phyloP scores from a whole-genome alignment of 2,888 invertebrate species.

The Parelbella ahira region DNA sequence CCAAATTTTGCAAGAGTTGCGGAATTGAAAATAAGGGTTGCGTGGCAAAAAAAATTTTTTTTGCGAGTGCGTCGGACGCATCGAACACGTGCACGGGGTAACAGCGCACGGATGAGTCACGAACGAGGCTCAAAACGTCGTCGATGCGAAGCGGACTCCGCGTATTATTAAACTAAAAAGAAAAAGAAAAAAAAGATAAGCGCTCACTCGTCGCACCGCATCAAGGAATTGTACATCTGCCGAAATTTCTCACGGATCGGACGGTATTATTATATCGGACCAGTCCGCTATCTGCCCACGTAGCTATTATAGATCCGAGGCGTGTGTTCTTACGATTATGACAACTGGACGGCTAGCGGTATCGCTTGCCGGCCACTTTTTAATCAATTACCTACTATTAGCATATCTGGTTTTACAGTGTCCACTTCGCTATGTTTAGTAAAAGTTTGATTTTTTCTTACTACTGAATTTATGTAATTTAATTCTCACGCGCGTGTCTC shows the following conservation, averaged over 20 bases:
- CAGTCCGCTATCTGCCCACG: conserved; percentile 59
- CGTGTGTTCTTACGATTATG: conserved; percentile 57
- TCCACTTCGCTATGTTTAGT: conserved; percentile 23
- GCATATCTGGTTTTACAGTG: conserved; percentile 57
- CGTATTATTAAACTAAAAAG: conserved; percentile 67
- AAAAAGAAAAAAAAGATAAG: conserved; percentile 68
- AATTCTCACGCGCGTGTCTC: conserved; percentile 10
- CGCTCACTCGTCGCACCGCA: conserved; percentile 71
- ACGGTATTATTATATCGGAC: conserved; percentile 71
- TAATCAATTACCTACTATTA: conserved; percentile 64
- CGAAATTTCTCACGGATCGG: conserved; percentile 79
- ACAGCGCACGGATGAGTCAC: conserved; percentile 74
- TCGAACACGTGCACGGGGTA: conserved; percentile 70
- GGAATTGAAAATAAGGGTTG: conserved; percentile 77
- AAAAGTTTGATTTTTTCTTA: too few species aligned
- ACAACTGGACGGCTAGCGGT: conserved; percentile 69
- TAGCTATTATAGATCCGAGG: conserved; percentile 56
- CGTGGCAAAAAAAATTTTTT: conserved; percentile 78
- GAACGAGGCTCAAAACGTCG: conserved; percentile 53
- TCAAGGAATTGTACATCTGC: conserved; percentile 81
- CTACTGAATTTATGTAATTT: conserved; percentile 3
- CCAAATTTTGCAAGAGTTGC: conserved; percentile 79
- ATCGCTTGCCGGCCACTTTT: conserved; percentile 53
- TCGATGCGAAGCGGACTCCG: conserved; percentile 54
- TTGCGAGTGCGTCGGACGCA: conserved; percentile 69